Evolutionary conservation across 2,888 invertebrate species (phyloP).

Genomic region (Brachyptera risi): DNA sequence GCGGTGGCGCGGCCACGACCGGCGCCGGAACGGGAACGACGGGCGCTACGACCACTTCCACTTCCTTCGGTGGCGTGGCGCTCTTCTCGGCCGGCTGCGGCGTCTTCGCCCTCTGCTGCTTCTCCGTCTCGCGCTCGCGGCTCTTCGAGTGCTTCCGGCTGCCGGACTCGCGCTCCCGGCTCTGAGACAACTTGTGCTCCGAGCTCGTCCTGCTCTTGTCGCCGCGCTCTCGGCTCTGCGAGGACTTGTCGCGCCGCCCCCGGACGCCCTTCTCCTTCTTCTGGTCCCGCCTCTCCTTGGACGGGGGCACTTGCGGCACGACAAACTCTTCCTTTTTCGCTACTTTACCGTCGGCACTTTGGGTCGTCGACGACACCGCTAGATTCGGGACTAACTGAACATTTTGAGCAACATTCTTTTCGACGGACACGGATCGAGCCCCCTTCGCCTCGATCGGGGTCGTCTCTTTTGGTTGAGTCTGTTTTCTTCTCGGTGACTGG

Average conservation of each 20-base stretch:
- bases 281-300: background rate
- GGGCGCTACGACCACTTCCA: background rate
- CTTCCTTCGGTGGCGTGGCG: background rate
- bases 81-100: background rate
- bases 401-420: slow-evolving; percentile 1
- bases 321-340: slow-evolving; percentile 15
- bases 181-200: slow-evolving; percentile 1
- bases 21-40: background rate
- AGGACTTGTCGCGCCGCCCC: slow-evolving; percentile 3
- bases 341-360: background rate
- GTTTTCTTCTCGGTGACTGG: slow-evolving; percentile 12
- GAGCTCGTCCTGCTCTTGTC: background rate
- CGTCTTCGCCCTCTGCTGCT: background rate
- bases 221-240: slow-evolving; percentile 4
- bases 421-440: background rate
- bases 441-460: background rate
- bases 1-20: background rate
- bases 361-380: background rate
- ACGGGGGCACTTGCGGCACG: background rate
- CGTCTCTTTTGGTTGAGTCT: background rate
- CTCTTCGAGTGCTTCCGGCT: slow-evolving; percentile 3
- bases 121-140: slow-evolving; percentile 4
- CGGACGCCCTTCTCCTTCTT: slow-evolving; percentile 7
- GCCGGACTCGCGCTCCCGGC: slow-evolving; percentile 1
- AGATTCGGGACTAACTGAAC: background rate